Conservation (phyloP, 2,797 vertebrate genomes). For the Tragopan temminckii region DNA sequence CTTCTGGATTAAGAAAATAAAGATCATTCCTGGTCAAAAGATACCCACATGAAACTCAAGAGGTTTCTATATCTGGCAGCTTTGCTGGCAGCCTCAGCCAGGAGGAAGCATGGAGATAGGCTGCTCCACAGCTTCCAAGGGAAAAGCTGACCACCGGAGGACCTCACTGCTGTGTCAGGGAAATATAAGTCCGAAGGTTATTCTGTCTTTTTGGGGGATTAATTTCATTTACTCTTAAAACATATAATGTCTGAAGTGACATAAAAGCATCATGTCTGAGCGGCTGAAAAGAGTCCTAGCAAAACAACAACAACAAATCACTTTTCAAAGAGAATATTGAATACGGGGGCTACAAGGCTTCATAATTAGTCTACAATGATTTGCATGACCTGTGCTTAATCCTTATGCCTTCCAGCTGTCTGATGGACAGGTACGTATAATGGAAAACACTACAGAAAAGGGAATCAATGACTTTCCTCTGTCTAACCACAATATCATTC, state of each 20-base stretch:
- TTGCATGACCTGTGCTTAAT: constrained; percentile 8
- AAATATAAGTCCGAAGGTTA: constrained; percentile 23
- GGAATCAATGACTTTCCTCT: constrained; percentile 30
- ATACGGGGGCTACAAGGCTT: background rate
- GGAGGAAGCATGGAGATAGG: background rate
- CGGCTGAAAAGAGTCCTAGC: background rate
- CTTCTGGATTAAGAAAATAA: constrained; percentile 1
- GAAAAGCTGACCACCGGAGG: background rate
- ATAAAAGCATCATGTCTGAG: background rate
- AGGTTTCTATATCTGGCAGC: background rate
- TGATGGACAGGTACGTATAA: background rate
- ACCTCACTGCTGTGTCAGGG: background rate
- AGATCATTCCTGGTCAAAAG: background rate
- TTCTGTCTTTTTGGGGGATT: background rate
- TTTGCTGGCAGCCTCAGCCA: background rate
- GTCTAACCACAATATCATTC: constrained; percentile 27
- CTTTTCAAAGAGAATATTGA: background rate
- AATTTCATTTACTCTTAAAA: constrained; percentile 43
- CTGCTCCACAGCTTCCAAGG: background rate
- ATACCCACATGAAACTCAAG: background rate
- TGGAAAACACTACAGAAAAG: background rate
- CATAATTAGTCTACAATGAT: constrained; percentile 1
- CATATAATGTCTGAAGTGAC: background rate
- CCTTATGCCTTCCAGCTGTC: background rate
- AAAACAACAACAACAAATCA: background rate